A percentile compares a stretch with the other conserved stretches of the same genome.
These are phyloP conservation scores for Halesus radiatus DNA, from an alignment of 1,140 invertebrate genomes.

Conservation along the genomic window DNA sequence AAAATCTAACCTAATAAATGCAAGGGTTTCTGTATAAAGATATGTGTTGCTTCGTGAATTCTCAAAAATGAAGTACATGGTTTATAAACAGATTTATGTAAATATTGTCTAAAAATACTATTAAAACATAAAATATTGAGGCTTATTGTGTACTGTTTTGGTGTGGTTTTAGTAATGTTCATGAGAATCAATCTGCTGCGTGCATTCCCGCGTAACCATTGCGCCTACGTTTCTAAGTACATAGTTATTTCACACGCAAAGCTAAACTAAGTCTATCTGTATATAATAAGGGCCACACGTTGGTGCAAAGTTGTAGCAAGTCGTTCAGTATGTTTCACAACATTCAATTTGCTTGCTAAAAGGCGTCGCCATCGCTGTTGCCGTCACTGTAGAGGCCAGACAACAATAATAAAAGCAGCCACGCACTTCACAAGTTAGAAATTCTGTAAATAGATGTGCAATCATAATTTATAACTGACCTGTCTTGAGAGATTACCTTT, in stretches of 20 bases:
- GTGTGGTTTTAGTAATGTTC: no score
- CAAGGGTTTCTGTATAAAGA: not conserved
- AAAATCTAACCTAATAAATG: not conserved
- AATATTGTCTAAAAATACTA: no score
- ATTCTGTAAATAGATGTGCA: no score
- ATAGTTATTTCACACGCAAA: slow-evolving; percentile 15
- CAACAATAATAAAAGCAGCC: not conserved
- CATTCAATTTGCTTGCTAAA: not conserved
- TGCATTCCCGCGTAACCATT: not conserved
- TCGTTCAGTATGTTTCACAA: not conserved
- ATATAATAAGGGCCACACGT: not conserved
- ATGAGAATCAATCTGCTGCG: no score
- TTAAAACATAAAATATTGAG: no score
- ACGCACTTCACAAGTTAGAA: not conserved
- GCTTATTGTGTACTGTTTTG: no score
- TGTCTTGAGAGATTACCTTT: no score
- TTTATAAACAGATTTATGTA: no score
- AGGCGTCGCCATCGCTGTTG: no score
- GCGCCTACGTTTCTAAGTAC: not conserved
- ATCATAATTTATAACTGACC: no score
- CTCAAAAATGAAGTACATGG: not conserved
- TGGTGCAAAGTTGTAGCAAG: not conserved
- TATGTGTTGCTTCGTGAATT: not conserved
- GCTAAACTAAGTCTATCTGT: not conserved
- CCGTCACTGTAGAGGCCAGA: not conserved